These are phyloP conservation scores for Cotesia glomerata DNA, from an alignment of 1,140 invertebrate genomes.

Conservation along the genomic window DNA sequence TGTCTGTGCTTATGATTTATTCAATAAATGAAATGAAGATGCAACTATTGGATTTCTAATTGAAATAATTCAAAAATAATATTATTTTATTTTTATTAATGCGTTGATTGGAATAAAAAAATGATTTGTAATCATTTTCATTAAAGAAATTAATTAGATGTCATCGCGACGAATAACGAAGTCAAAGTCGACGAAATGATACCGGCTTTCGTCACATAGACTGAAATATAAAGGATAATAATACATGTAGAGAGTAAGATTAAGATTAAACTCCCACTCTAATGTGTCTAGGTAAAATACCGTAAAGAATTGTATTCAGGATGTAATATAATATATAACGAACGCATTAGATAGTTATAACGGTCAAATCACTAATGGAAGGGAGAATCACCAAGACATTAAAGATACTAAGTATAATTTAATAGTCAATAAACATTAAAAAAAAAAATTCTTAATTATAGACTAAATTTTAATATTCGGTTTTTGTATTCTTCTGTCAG, in stretches of 20 bases:
- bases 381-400: constrained; percentile 4
- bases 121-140: not conserved
- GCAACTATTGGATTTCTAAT: too few relatives aligned
- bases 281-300: not conserved
- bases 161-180: not conserved
- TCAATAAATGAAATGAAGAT: too few relatives aligned
- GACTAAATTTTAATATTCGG: too few relatives aligned
- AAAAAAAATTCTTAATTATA: constrained; percentile 4
- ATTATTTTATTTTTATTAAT: too few relatives aligned
- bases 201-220: not conserved
- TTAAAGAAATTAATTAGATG: not conserved
- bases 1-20: too few relatives aligned
- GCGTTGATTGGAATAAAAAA: not conserved
- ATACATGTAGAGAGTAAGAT: not conserved
- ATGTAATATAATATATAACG: constrained; percentile 7
- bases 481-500: too few relatives aligned
- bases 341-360: constrained; percentile 5
- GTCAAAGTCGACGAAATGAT: not conserved
- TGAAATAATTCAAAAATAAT: too few relatives aligned
- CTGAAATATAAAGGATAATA: not conserved
- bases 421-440: not conserved
- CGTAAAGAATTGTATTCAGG: constrained; percentile 21
- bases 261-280: not conserved
- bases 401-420: constrained; percentile 2
- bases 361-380: constrained; percentile 18